Evolutionary conservation across 2,797 vertebrate species (phyloP).

Genomic region (Pantherophis alleghaniensis): DNA sequence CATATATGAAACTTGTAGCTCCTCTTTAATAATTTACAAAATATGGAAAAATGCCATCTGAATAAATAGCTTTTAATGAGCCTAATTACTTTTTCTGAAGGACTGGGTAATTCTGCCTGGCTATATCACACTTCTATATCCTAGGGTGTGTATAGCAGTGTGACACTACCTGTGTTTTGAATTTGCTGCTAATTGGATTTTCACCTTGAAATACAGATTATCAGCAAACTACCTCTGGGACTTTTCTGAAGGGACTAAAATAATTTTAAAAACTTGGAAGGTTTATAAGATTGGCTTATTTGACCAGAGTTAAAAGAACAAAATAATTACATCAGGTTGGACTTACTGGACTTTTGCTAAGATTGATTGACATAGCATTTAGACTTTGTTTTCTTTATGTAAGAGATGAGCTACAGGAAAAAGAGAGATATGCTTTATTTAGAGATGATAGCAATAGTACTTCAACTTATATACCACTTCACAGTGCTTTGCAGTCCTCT

Average conservation of each 20-base stretch:
- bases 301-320: background rate
- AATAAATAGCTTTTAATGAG: slow-evolving; percentile 18
- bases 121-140: slow-evolving; percentile 8
- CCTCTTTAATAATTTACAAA: slow-evolving; percentile 10
- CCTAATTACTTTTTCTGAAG: background rate
- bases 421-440: background rate
- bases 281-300: background rate
- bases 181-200: slow-evolving; percentile 27
- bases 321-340: background rate
- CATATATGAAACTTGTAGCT: background rate
- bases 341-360: background rate
- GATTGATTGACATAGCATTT: background rate
- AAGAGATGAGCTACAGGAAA: background rate
- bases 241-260: background rate
- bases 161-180: slow-evolving; percentile 14
- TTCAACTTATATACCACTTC: too few relatives aligned
- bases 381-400: background rate
- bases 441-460: background rate
- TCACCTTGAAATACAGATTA: background rate
- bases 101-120: background rate
- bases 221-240: background rate
- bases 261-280: background rate
- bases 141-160: slow-evolving; percentile 3
- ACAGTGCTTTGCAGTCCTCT: background rate
- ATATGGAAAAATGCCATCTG: slow-evolving; percentile 2